Evolutionary conservation across 1,140 invertebrate genomes (phyloP).

Genomic region (Idris sp.): DNA sequence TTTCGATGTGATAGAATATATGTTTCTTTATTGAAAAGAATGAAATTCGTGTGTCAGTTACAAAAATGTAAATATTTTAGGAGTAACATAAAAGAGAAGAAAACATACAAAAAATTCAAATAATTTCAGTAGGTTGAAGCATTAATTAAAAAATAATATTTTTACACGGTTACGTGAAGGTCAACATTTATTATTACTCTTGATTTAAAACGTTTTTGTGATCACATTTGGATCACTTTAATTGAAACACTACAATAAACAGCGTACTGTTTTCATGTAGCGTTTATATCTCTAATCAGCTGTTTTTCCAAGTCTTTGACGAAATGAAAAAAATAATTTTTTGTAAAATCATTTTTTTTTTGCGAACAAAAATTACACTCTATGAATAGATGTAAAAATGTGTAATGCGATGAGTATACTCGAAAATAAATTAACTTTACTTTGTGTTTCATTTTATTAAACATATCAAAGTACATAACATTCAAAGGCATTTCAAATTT

Average conservation of each 20-base stretch:
- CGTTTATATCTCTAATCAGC: constrained; percentile 22
- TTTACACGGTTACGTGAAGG: constrained; percentile 4
- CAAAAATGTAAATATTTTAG: constrained; percentile 22
- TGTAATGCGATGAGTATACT: too few species aligned
- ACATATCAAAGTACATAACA: too few species aligned
- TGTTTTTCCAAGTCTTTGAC: neutral
- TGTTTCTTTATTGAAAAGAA: constrained; percentile 24
- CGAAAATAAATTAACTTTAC: too few species aligned
- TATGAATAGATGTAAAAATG: too few species aligned
- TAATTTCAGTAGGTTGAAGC: too few species aligned
- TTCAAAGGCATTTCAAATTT: too few species aligned
- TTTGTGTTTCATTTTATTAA: too few species aligned
- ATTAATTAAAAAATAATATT: constrained; percentile 38
- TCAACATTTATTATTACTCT: constrained; percentile 7
- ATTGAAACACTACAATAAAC: constrained; percentile 30
- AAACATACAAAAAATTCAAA: neutral
- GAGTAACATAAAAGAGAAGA: neutral
- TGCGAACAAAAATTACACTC: too few species aligned
- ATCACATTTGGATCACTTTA: constrained; percentile 19
- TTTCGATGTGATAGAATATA: constrained; percentile 26
- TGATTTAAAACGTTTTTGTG: constrained; percentile 15
- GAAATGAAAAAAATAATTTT: neutral
- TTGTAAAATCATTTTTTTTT: too few species aligned
- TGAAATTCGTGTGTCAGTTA: constrained; percentile 18
- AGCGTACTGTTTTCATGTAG: constrained; percentile 6